A percentile compares a stretch with the other conserved stretches of the same genome.
Evolutionary conservation across 2,113 vertebrate genomes (phyloP).

Genomic region (Camelus bactrianus): DNA sequence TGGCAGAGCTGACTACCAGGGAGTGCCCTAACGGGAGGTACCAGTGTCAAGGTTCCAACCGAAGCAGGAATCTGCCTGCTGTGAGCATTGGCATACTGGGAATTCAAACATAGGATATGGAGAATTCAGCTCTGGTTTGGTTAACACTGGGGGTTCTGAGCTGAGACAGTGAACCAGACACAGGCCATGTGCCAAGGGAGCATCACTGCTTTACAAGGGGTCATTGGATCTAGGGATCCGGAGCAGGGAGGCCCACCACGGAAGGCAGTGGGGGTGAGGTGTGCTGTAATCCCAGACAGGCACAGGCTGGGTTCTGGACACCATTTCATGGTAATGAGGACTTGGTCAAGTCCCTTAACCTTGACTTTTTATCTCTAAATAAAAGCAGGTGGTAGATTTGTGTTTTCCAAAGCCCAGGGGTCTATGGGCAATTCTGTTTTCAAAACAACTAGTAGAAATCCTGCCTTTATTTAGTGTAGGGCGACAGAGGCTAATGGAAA

Average conservation of each 20-base stretch:
- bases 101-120: not conserved
- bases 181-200: not conserved
- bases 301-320: not conserved
- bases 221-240: not conserved
- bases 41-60: not conserved
- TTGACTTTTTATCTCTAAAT: not conserved
- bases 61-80: not conserved
- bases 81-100: not conserved
- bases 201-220: not conserved
- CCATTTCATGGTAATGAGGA: not conserved
- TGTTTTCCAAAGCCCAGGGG: not conserved
- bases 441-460: not conserved
- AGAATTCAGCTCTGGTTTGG: not conserved
- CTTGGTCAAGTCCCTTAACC: not conserved
- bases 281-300: not conserved
- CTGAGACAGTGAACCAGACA: not conserved
- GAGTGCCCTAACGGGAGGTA: constrained; percentile 8
- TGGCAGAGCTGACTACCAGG: constrained; percentile 47
- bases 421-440: not conserved
- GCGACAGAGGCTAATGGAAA: not conserved
- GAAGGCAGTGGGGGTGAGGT: not conserved
- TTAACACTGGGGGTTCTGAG: not conserved
- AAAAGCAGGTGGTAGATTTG: not conserved
- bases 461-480: not conserved
- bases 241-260: not conserved